phyloP scores from a whole-genome alignment of 1,140 invertebrate genomes.

The Rhagoletis zephyria region DNA sequence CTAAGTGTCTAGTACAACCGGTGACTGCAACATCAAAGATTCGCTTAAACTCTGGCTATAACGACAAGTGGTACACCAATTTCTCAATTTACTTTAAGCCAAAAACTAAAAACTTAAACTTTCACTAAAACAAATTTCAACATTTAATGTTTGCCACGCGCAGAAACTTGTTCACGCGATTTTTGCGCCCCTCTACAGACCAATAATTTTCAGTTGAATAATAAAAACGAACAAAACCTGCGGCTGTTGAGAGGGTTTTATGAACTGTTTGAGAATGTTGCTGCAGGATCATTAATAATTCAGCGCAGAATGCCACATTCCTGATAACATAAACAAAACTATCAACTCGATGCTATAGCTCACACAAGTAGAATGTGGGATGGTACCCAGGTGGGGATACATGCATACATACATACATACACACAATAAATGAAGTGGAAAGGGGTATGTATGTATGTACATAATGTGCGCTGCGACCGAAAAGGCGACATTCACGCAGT shows the following conservation, averaged over 20 bases:
- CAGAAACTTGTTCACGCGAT: background rate
- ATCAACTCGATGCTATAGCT: too few species aligned
- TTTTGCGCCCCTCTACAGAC: background rate
- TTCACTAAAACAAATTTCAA: background rate
- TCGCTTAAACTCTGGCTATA: too few species aligned
- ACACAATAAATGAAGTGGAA: background rate
- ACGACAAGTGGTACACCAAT: too few species aligned
- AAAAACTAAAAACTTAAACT: too few species aligned
- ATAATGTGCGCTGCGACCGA: background rate
- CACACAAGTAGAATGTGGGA: too few species aligned
- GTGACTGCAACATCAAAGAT: too few species aligned
- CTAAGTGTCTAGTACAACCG: too few species aligned
- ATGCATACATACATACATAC: too few species aligned
- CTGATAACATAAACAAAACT: background rate
- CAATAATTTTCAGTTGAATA: background rate
- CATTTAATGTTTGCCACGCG: background rate
- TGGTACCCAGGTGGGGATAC: too few species aligned
- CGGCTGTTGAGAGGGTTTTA: constrained; percentile 21
- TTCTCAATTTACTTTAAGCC: too few species aligned
- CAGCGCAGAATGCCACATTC: background rate
- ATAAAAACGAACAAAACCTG: background rate
- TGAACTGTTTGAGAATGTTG: constrained; percentile 8
- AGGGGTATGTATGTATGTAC: background rate
- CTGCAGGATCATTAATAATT: constrained; percentile 15
- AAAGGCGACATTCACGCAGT: background rate